These are phyloP conservation scores for Meghimatium bilineatum DNA, from an alignment of 2,888 invertebrate genomes.

Conservation along the genomic window DNA sequence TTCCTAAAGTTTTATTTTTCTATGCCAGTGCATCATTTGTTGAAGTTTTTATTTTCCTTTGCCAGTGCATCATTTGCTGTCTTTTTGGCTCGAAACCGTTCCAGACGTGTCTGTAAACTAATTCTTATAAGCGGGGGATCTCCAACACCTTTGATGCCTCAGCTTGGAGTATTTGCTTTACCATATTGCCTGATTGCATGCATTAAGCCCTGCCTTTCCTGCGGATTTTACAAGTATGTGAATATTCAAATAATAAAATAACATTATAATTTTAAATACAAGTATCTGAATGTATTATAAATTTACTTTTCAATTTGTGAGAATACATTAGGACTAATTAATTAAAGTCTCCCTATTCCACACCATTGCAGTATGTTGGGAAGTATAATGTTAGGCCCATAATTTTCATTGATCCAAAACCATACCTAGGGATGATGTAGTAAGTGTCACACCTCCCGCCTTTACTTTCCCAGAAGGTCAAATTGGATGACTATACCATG, in stretches of 20 bases:
- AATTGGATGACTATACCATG: too few relatives aligned
- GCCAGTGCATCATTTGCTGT: conserved; percentile 82
- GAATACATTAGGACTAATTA: too few relatives aligned
- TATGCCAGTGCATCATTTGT: too few relatives aligned
- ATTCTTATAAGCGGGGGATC: conserved; percentile 84
- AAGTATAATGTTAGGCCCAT: too few relatives aligned
- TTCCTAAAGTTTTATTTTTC: background rate
- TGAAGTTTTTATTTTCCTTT: background rate
- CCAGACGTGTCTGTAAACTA: conserved; percentile 81
- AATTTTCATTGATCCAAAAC: too few relatives aligned
- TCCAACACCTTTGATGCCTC: conserved; percentile 82
- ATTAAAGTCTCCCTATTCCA: too few relatives aligned
- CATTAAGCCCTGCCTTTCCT: conserved; percentile 81
- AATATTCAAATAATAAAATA: background rate
- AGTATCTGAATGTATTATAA: background rate
- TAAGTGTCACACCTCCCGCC: too few relatives aligned
- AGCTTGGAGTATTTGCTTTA: conserved; percentile 78
- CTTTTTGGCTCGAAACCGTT: conserved; percentile 81
- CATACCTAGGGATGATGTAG: too few relatives aligned
- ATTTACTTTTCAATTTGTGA: background rate
- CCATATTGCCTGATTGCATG: conserved; percentile 79
- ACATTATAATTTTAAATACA: background rate
- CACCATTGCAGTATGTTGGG: too few relatives aligned
- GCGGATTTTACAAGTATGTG: conserved; percentile 80
- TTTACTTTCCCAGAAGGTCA: too few relatives aligned